A percentile compares a stretch with the other conserved stretches of the same genome.
phyloP scores from a whole-genome alignment of 1,140 invertebrate genomes.

The Macrocentrus cingulum region DNA sequence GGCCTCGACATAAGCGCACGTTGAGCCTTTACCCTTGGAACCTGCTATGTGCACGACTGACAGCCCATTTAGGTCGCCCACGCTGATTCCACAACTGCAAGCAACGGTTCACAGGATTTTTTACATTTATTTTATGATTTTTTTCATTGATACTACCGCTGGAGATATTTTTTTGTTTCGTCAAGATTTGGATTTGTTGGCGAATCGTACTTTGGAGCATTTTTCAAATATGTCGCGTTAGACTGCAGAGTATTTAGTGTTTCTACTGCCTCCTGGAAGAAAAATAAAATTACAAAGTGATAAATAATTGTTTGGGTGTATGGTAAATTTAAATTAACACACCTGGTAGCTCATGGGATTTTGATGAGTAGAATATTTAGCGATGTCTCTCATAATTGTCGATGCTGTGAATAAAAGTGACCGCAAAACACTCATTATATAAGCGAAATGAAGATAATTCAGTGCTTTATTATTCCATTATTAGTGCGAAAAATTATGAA shows the following conservation, averaged over 20 bases:
- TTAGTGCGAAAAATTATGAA: no score
- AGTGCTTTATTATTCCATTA: no score
- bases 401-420: no score
- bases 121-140: no score
- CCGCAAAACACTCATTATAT: no score
- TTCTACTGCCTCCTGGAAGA: conserved; percentile 67
- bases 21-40: conserved; percentile 95
- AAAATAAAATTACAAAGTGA: conserved; percentile 1
- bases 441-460: no score
- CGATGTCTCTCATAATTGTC: no score
- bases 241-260: conserved; percentile 71
- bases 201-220: conserved; percentile 35
- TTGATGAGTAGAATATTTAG: no score
- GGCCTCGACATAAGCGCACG: conserved; percentile 89
- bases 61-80: conserved; percentile 68
- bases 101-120: not conserved
- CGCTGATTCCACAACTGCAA: conserved; percentile 65
- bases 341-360: no score
- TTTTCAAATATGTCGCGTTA: conserved; percentile 60
- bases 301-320: no score
- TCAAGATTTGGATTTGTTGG: conserved; percentile 33
- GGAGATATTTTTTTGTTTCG: conserved; percentile 63
- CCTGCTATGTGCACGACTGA: conserved; percentile 92
- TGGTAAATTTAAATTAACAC: no score
- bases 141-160: conserved; percentile 48